Base-by-base conservation (phyloP, 1,140 invertebrate genomes). In the Drosophila pallidifrons region DNA sequence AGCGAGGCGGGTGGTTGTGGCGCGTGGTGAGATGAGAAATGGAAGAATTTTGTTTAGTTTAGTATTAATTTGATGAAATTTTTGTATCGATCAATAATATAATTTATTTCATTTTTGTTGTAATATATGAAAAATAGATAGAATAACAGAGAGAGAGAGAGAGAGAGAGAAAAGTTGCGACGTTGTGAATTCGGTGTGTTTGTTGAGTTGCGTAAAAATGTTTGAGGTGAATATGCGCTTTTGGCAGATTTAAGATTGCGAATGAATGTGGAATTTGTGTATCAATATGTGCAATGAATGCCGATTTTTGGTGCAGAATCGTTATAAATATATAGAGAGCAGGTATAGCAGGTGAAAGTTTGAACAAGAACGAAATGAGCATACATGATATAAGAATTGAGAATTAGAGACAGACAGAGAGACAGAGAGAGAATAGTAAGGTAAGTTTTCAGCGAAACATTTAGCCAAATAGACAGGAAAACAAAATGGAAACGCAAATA, bases 11-110 rank as follows among this genome's bases (percentile, higher is more conserved):
- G 35, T 45, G 49, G 28, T 16, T 52, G 41, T 47, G 38, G 61
- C 73, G 78, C 35, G 72, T 85, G 64, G 72, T 85, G 64, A 72
- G 82, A 82, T 86, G 79, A 86, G 63, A 86, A 63, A 86, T 88
- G 79, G 64, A 60, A 82, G 59, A 81, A 87, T 77, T 77, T 88
- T 32, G 60, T 68, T 76, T 88, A 64, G 82, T 86, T 81, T 80
- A 38, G 20, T 25, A 75, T 73, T 63, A 63, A 20, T 35, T 80
- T 55, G 25, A 68, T 77, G 55, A 54, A 54, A 25, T 25, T 75
- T 52, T 69, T 60, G 16, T 38, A 32, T 61, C 51, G 43, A 72
- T 47, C 25, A 51, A 59, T 67, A 61, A n/a, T 65, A 55, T 71
- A 61, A 61, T 43, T 13, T 41, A 41, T 41, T 10, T 32, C 20